Percentiles rank a stretch among this genome's conserved stretches.
Conservation (phyloP, 2,888 invertebrate genomes). For the Rhagonycha fulva region DNA sequence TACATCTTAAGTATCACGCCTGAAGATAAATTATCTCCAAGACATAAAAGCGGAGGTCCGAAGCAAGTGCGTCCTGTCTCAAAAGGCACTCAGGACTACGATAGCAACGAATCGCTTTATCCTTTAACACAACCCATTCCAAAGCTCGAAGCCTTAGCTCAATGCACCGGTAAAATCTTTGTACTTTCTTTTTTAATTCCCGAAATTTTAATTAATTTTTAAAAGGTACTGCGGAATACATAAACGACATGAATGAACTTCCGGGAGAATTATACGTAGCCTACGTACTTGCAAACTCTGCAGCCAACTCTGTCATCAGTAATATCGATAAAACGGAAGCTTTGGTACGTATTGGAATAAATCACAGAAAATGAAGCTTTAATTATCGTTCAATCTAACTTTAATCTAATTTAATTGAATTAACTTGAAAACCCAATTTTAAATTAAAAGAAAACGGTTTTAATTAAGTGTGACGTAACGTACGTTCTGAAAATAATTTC, state of each 20-base stretch:
- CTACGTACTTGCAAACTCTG: constrained; percentile 59
- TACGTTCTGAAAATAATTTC: not conserved
- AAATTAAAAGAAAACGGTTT: not conserved
- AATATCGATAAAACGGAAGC: constrained; percentile 64
- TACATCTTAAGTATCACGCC: constrained; percentile 64
- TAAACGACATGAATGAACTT: constrained; percentile 62
- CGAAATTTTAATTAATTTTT: not conserved
- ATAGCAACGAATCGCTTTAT: constrained; percentile 69
- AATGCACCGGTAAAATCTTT: constrained; percentile 37
- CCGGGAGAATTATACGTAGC: constrained; percentile 67
- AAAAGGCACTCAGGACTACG: constrained; percentile 70
- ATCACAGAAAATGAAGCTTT: not conserved
- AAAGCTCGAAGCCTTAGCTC: constrained; percentile 71
- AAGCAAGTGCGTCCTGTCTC: constrained; percentile 67
- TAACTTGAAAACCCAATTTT: not conserved
- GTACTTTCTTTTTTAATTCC: not conserved
- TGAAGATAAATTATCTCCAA: constrained; percentile 54
- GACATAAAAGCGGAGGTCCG: constrained; percentile 62
- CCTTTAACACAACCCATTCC: constrained; percentile 75
- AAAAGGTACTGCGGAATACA: constrained; percentile 67
- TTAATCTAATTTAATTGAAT: not conserved
- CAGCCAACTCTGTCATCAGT: constrained; percentile 55
- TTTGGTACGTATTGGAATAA: constrained; percentile 56
- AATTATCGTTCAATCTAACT: not conserved
- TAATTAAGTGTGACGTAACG: not conserved